Evolutionary conservation across 1,140 invertebrate species (phyloP).

Genomic region (Xylocopa sonorina): DNA sequence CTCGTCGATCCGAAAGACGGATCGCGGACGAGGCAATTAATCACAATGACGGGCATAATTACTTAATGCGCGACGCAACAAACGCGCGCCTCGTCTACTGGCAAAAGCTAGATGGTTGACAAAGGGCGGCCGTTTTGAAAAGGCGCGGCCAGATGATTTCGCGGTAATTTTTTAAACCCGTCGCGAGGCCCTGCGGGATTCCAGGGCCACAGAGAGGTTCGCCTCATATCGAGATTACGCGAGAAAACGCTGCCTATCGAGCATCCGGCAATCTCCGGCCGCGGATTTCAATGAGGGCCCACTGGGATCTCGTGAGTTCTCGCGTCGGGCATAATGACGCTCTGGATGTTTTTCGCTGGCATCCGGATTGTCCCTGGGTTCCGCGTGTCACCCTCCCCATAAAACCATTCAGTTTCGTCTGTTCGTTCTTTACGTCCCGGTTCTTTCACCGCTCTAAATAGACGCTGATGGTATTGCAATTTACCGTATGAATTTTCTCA

Average conservation of each 20-base stretch:
- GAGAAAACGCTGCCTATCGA: slow-evolving; percentile 37
- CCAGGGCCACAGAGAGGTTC: background rate
- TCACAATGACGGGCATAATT: slow-evolving; percentile 43
- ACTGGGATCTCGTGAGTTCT: slow-evolving; percentile 15
- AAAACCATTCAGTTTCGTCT: slow-evolving; percentile 12
- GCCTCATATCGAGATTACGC: slow-evolving; percentile 52
- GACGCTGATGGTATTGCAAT: background rate
- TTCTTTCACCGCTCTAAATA: slow-evolving; percentile 3
- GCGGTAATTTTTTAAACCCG: slow-evolving; percentile 38
- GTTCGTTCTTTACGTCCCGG: background rate
- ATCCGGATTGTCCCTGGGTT: slow-evolving; percentile 15
- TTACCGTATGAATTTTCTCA: background rate
- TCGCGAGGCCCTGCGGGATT: slow-evolving; percentile 14
- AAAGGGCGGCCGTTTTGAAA: slow-evolving; percentile 13
- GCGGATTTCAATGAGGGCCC: slow-evolving; percentile 43
- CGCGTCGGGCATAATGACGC: slow-evolving; percentile 15
- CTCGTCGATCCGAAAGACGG: background rate
- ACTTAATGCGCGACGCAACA: slow-evolving; percentile 30
- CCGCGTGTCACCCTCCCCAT: background rate
- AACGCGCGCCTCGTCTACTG: background rate
- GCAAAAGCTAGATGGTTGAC: background rate
- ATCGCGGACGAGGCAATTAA: slow-evolving; percentile 36
- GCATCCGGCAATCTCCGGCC: slow-evolving; percentile 32
- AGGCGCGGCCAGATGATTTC: slow-evolving; percentile 5
- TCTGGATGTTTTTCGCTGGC: slow-evolving; percentile 8